Conservation (phyloP, 2,113 vertebrate species). For the Phodopus roborovskii region DNA sequence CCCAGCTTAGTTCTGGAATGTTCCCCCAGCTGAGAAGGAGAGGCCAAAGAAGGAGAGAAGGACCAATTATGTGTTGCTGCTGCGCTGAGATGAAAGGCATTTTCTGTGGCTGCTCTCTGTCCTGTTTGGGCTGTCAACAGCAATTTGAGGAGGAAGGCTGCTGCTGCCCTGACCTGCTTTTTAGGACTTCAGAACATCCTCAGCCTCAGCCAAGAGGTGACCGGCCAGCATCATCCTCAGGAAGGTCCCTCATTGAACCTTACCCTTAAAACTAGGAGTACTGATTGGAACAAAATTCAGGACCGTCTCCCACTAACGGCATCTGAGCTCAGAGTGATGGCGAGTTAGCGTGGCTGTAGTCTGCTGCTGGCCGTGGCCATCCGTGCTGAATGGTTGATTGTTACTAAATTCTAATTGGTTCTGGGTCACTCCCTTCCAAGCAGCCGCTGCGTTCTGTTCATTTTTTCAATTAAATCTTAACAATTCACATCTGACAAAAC, state of each 20-base stretch:
- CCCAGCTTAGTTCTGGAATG: slow-evolving; percentile 62
- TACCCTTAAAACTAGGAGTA: slow-evolving; percentile 81
- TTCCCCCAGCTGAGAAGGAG: slow-evolving; percentile 86
- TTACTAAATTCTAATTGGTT: slow-evolving; percentile 92
- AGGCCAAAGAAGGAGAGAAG: slow-evolving; percentile 84
- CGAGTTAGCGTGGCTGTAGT: slow-evolving; percentile 82
- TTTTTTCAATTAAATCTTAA: slow-evolving; percentile 93
- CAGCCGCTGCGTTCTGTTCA: slow-evolving; percentile 87
- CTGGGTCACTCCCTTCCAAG: slow-evolving; percentile 91
- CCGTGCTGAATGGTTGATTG: slow-evolving; percentile 90
- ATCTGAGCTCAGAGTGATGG: slow-evolving; percentile 73
- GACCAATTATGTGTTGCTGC: slow-evolving; percentile 88
- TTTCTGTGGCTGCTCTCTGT: slow-evolving; percentile 86
- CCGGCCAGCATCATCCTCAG: background rate
- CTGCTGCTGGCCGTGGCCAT: slow-evolving; percentile 73
- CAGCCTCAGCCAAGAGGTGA: slow-evolving; percentile 77
- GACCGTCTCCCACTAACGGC: slow-evolving; percentile 80
- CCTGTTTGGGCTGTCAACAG: slow-evolving; percentile 90
- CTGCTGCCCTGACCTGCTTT: slow-evolving; percentile 87
- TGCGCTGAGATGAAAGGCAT: slow-evolving; percentile 89
- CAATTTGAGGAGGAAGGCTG: slow-evolving; percentile 88
- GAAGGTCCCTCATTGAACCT: slow-evolving; percentile 73
- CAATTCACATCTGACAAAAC: slow-evolving; percentile 90
- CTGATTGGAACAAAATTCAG: slow-evolving; percentile 74
- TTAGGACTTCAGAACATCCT: slow-evolving; percentile 75